Evolutionary conservation across 2,888 invertebrate species (phyloP), one percentile per base, ranked within the genome.

Genomic region (Dastarcus helophoroides): DNA sequence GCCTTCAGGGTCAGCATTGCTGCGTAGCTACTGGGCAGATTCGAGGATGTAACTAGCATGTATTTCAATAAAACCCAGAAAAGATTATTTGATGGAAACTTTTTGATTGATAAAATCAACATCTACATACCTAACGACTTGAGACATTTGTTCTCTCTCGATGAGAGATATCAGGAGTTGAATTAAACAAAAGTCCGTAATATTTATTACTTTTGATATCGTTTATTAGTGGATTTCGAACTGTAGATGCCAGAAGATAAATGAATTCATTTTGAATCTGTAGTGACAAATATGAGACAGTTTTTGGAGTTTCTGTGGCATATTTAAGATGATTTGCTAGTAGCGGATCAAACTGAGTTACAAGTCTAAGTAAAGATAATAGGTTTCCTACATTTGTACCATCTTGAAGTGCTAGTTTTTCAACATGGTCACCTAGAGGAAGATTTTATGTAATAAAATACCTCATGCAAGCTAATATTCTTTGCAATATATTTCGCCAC

Each of bases 191-290:
- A 36, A 42, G 30, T 21, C 32, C 38, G 34, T 35, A 42, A 33
- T 43, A 44, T 31, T 44, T 42, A 26, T 25, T 33, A 37, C 30
- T 37, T 27, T 34, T 32, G n/a, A 44, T 42, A 7, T 41, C 38
- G 15, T 21, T 23, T 28, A 46, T 25, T 33, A 46, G 24, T 30
- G 39, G 13, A 26, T 35, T 30, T 31, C 29, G 23, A 19, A 43
- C 38, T 24, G 34, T 25, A 26, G 32, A 23, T 31, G 33, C 41
- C 31, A 41, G 24, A 15, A 40, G 28, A 31, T 26, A 10, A 35
- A 44, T 40, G 22, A 42, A 43, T 33, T 40, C 41, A 40, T 43
- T 43, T 40, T 41, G 41, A 34, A 40, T 40, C 28, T 43, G 30
- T 19, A 37, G 35, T 32, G 43, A 42, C 15, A 43, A 30, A 31